Conservation (phyloP, 2,797 vertebrate species). For the Melanotaenia maccullochi region DNA sequence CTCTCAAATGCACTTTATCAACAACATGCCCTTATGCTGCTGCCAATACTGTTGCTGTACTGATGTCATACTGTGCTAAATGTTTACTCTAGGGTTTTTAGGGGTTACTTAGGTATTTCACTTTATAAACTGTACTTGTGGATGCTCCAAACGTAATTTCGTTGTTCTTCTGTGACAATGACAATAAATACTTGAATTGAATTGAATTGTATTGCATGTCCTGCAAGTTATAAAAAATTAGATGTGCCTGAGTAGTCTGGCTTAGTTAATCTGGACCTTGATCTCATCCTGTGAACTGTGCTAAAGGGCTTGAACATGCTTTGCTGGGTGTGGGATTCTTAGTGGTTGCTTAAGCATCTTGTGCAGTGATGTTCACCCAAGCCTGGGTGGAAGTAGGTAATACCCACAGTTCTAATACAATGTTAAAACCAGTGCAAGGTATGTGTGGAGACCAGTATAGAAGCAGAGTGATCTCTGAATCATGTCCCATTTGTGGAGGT, state of each 20-base stretch:
- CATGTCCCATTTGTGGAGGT: conserved; percentile 79
- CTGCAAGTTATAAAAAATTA: not conserved
- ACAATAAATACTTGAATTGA: too few relatives aligned
- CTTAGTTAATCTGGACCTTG: not conserved
- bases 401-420: conserved; percentile 52
- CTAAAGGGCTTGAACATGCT: not conserved
- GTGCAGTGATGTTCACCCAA: conserved; percentile 2
- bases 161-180: too few relatives aligned
- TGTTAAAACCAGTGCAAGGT: conserved; percentile 67
- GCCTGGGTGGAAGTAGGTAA: conserved; percentile 10
- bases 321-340: not conserved
- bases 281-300: not conserved
- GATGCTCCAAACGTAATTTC: too few relatives aligned
- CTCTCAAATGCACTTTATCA: too few relatives aligned
- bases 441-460: conserved; percentile 66
- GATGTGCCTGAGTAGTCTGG: not conserved
- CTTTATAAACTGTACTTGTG: too few relatives aligned
- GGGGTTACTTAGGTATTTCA: too few relatives aligned
- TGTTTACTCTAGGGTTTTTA: too few relatives aligned
- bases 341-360: conserved; percentile 45
- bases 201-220: not conserved
- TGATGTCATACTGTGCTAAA: too few relatives aligned
- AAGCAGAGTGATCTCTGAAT: conserved; percentile 77
- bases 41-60: too few relatives aligned
- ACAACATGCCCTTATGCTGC: too few relatives aligned